These are phyloP conservation scores for Acipenser transmontanus DNA, from an alignment of 2,797 vertebrate genomes.

Conservation along the genomic window DNA sequence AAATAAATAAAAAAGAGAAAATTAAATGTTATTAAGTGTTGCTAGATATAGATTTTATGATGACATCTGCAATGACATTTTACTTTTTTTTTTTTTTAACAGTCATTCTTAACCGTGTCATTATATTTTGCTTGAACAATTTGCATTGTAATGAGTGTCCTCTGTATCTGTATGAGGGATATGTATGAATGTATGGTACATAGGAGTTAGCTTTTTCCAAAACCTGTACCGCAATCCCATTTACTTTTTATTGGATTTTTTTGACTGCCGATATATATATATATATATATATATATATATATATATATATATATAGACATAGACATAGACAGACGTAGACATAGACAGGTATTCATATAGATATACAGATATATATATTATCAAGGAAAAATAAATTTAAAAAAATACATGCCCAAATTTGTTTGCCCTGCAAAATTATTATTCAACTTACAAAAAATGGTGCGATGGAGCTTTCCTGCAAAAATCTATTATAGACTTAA, in stretches of 20 bases:
- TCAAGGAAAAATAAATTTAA: slow-evolving; percentile 40
- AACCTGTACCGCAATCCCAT: slow-evolving; percentile 20
- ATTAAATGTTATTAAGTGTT: slow-evolving; percentile 94
- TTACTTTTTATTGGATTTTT: background rate
- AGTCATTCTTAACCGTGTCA: slow-evolving; percentile 62
- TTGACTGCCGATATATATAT: no score
- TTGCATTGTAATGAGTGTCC: slow-evolving; percentile 70
- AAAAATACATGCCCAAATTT: background rate
- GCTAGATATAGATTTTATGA: slow-evolving; percentile 95
- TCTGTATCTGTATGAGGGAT: slow-evolving; percentile 48
- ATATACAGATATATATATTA: slow-evolving; percentile 23
- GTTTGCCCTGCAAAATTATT: no score
- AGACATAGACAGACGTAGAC: no score
- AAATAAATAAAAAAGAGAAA: slow-evolving; percentile 43
- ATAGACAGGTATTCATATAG: no score
- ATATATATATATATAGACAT: no score
- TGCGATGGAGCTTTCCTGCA: no score
- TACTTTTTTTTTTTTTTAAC: slow-evolving; percentile 64
- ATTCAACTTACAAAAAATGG: no score
- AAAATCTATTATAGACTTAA: no score
- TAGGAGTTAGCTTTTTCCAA: slow-evolving; percentile 47
- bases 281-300: no score
- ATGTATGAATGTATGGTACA: slow-evolving; percentile 68
- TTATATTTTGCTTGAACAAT: slow-evolving; percentile 50
- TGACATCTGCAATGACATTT: slow-evolving; percentile 73